phyloP scores from a whole-genome alignment of 2,797 vertebrate genomes.

The Balearica regulorum region DNA sequence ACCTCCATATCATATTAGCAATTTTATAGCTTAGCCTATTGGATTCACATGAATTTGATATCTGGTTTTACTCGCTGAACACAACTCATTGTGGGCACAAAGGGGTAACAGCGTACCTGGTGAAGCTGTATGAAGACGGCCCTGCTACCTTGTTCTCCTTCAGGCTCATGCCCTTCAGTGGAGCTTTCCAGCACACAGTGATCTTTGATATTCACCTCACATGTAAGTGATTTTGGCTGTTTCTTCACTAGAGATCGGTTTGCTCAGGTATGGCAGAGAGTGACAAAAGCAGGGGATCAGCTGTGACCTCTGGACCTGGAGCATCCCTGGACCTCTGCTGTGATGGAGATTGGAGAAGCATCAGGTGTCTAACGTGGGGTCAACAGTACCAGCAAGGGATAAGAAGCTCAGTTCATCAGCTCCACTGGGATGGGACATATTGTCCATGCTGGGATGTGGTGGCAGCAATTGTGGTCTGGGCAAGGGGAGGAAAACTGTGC shows the following conservation, averaged over 20 bases:
- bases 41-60: slow-evolving; percentile 15
- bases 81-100: not conserved
- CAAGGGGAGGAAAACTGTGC: not conserved
- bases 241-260: not conserved
- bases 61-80: not conserved
- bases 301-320: no score
- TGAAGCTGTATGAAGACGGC: not conserved
- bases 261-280: not conserved
- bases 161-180: fast-evolving
- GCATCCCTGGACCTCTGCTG: not conserved
- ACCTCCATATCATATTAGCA: slow-evolving; percentile 5
- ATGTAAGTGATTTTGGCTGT: not conserved
- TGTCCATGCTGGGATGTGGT: fast-evolving
- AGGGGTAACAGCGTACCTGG: not conserved
- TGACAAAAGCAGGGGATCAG: not conserved
- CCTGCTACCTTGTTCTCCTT: not conserved
- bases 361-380: fast-evolving
- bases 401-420: fast-evolving
- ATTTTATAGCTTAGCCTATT: slow-evolving; percentile 1
- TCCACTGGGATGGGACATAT: not conserved
- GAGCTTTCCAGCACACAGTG: not conserved
- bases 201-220: not conserved
- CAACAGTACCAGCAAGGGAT: not conserved
- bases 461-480: not conserved
- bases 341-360: not conserved